Evolutionary conservation across 2,113 vertebrate species (phyloP).

Genomic region (Megalops atlanticus): DNA sequence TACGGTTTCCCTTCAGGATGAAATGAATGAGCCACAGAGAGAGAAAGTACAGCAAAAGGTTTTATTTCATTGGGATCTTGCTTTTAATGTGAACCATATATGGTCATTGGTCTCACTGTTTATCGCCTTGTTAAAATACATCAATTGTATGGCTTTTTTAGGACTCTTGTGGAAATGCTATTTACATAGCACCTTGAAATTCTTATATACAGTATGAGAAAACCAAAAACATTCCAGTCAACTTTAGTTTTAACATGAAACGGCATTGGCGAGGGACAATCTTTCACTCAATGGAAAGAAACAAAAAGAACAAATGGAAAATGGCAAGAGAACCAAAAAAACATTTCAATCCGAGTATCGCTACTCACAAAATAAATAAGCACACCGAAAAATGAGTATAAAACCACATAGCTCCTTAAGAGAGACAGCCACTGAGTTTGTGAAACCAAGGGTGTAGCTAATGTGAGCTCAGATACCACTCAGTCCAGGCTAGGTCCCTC

Average conservation of each 20-base stretch:
- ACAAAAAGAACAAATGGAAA: background rate
- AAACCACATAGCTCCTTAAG: background rate
- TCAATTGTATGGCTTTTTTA: constrained; percentile 34
- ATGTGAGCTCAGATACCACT: background rate
- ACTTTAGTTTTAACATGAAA: constrained; percentile 1
- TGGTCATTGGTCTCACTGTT: constrained; percentile 17
- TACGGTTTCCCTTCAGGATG: too few relatives aligned
- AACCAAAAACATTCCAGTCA: constrained; percentile 12
- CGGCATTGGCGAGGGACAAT: constrained; percentile 10
- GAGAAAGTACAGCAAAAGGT: constrained; percentile 18
- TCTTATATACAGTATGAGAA: constrained; percentile 31
- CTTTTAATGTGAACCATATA: constrained; percentile 25
- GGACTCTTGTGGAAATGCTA: constrained; percentile 31
- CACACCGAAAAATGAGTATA: background rate
- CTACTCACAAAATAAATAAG: constrained; percentile 24
- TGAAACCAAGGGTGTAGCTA: background rate
- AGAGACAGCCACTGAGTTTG: background rate
- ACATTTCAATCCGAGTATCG: constrained; percentile 18
- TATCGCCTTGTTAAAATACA: constrained; percentile 30
- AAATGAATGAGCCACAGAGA: background rate
- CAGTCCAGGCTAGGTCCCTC: background rate
- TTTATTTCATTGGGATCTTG: constrained; percentile 30
- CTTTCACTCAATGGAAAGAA: constrained; percentile 13
- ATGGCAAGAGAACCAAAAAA: constrained; percentile 21
- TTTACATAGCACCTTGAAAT: constrained; percentile 39